A percentile compares a stretch with the other conserved stretches of the same genome.
Conservation (phyloP, 2,113 vertebrate genomes). For the Nettapus auritus region DNA sequence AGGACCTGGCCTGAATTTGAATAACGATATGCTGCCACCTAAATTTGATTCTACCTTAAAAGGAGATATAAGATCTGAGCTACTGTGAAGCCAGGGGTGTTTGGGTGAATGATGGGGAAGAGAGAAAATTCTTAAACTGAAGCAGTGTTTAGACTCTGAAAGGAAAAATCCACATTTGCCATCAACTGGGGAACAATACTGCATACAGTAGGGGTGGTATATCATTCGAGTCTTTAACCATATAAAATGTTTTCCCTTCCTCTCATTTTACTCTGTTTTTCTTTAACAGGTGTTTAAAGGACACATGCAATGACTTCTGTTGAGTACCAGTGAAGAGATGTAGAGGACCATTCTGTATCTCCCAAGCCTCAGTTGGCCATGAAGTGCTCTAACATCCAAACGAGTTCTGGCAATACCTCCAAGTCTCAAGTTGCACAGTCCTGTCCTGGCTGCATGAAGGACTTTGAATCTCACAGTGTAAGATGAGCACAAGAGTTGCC, state of each 20-base stretch:
- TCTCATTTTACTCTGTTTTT: not conserved
- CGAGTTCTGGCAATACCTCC: not conserved
- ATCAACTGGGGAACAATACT: not conserved
- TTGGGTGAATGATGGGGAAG: not conserved
- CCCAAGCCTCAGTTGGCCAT: not conserved
- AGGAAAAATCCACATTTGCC: not conserved
- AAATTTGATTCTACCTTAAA: slow-evolving; percentile 10
- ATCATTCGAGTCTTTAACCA: not conserved
- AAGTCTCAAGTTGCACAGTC: not conserved
- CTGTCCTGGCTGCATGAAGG: not conserved
- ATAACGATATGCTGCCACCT: not conserved
- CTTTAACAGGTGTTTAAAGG: not conserved
- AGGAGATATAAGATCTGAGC: not conserved
- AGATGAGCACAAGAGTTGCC: not conserved
- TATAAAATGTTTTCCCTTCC: not conserved
- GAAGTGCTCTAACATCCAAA: not conserved
- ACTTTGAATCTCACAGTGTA: not conserved
- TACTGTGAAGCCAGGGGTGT: not conserved
- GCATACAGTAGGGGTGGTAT: not conserved
- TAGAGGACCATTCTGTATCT: rapidly evolving
- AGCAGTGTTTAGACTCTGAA: not conserved
- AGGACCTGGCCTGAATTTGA: not conserved
- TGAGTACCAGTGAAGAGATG: not conserved
- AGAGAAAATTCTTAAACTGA: not conserved
- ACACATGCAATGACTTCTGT: not conserved